A percentile compares a stretch with the other conserved stretches of the same genome.
Conservation (phyloP, 1,140 invertebrate genomes). For the Oscheius sp. region DNA sequence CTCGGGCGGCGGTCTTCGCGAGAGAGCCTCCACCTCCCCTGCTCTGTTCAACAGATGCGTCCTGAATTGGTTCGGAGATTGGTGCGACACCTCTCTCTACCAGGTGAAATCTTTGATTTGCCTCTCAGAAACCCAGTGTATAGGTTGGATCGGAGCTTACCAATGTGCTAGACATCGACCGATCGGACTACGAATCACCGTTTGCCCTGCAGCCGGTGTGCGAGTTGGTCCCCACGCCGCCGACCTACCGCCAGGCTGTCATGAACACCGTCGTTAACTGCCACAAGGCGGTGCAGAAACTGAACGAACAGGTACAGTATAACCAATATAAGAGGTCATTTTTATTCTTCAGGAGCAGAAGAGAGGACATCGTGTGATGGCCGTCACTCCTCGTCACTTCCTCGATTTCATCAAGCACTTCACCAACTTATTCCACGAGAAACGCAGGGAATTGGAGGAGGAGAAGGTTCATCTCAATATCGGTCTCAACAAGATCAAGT, state of each 20-base stretch:
- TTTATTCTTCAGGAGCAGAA: slow-evolving; percentile 59
- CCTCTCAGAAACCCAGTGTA: background rate
- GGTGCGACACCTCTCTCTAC: slow-evolving; percentile 94
- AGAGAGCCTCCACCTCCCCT: slow-evolving; percentile 94
- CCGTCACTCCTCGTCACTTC: slow-evolving; percentile 95
- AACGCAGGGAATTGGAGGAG: slow-evolving; percentile 93
- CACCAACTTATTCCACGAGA: slow-evolving; percentile 92
- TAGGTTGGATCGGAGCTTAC: slow-evolving; percentile 70
- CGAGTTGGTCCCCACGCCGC: slow-evolving; percentile 72
- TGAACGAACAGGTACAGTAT: slow-evolving; percentile 71
- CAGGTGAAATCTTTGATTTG: slow-evolving; percentile 65
- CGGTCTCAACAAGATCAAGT: slow-evolving; percentile 94
- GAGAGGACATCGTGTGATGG: slow-evolving; percentile 83
- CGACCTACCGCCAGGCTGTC: slow-evolving; percentile 82
- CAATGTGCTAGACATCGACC: slow-evolving; percentile 67
- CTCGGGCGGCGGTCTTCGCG: slow-evolving; percentile 92
- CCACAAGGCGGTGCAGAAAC: slow-evolving; percentile 91
- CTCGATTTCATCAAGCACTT: slow-evolving; percentile 99
- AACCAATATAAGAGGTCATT: background rate
- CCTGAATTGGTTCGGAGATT: slow-evolving; percentile 99
- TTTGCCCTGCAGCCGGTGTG: slow-evolving; percentile 49
- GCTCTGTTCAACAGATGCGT: slow-evolving; percentile 99
- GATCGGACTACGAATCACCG: slow-evolving; percentile 60
- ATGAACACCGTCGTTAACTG: slow-evolving; percentile 97
- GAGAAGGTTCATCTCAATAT: slow-evolving; percentile 98